phyloP scores from a whole-genome alignment of 2,797 vertebrate genomes.

The Lagocephalus sceleratus region DNA sequence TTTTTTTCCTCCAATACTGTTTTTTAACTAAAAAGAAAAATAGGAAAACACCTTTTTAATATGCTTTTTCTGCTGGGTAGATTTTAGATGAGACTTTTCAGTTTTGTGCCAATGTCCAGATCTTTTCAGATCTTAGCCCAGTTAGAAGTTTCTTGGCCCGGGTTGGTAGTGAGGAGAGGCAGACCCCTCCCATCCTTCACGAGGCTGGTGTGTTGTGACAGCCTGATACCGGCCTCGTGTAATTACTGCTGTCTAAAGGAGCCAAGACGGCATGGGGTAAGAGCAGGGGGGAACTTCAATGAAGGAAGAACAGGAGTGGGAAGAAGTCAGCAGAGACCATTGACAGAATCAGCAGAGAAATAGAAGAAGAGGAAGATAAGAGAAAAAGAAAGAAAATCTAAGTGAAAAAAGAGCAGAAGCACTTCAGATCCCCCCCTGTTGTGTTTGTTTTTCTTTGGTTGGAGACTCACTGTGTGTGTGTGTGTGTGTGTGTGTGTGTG shows the following conservation, averaged over 20 bases:
- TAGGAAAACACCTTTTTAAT: too few species aligned
- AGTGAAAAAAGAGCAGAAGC: slow-evolving; percentile 26
- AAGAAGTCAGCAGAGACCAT: not conserved
- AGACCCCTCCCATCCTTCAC: slow-evolving; percentile 20
- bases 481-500: slow-evolving; percentile 10
- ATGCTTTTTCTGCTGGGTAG: too few species aligned
- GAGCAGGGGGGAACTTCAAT: slow-evolving; percentile 5
- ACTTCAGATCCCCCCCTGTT: slow-evolving; percentile 30
- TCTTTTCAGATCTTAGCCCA: slow-evolving; percentile 61
- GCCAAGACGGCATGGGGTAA: slow-evolving; percentile 27
- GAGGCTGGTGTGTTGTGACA: slow-evolving; percentile 52
- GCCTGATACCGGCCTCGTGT: slow-evolving; percentile 50
- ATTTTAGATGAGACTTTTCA: slow-evolving; percentile 21
- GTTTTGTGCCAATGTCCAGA: slow-evolving; percentile 58
- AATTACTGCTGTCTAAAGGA: slow-evolving; percentile 56
- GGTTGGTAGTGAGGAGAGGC: not conserved
- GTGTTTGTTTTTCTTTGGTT: slow-evolving; percentile 40
- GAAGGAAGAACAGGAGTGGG: slow-evolving; percentile 4
- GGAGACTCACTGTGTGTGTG: not conserved
- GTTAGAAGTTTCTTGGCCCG: slow-evolving; percentile 36
- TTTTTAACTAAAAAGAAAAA: too few species aligned
- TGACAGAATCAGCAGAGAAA: slow-evolving; percentile 4
- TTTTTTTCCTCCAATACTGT: too few species aligned
- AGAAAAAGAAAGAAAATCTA: not conserved
- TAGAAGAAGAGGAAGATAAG: not conserved